Evolutionary conservation across 2,113 vertebrate genomes (phyloP), one percentile per base, ranked within the genome.

Genomic region (Uropsilus gracilis): DNA sequence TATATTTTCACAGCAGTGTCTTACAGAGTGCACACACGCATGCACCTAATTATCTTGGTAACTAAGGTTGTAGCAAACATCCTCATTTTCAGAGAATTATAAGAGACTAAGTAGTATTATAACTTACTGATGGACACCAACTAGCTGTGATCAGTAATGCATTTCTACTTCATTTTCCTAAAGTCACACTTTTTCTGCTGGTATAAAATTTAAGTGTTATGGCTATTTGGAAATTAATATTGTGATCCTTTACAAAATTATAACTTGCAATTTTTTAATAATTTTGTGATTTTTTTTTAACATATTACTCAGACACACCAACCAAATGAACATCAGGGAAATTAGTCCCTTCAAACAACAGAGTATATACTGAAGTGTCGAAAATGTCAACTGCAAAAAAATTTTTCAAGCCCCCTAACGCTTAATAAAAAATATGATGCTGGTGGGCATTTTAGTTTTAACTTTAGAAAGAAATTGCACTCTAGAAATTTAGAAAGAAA

Each of bases 11-110:
- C 5, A 77, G n/a, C 17, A 69, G 50, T 8, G 34, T 22, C 78
- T 85, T 83, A 91, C 1, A 30, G 55, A 9, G 64, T 82, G 76
- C 24, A 30, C n/a, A 48, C 5, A 12, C 32, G 81, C 66, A 22
- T 55, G 53, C 53, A 55, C 53, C 20, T 20, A 78, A 86, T 32
- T 37, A 69, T 57, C 83, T 50, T 86, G 59, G 57, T 82, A 55
- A 87, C 73, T 78, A 91, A 42, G 61, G 37, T 63, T 48, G 28
- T 22, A 42, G 37, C 28, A 81, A 94, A 87, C 42, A 93, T 30
- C n/a, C 63, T 84, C 93, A 66, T 91, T 92, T 91, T 93, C 84
- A 66, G 50, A 93, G n/a, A 90, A 64, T 87, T 90, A 93, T 1
- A 77, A 53, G 42, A 71, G 44, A 92, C 48, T 90, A 95, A 90